Base-by-base conservation (phyloP, 2,888 invertebrate species). In the Pseudoips prasinana region DNA sequence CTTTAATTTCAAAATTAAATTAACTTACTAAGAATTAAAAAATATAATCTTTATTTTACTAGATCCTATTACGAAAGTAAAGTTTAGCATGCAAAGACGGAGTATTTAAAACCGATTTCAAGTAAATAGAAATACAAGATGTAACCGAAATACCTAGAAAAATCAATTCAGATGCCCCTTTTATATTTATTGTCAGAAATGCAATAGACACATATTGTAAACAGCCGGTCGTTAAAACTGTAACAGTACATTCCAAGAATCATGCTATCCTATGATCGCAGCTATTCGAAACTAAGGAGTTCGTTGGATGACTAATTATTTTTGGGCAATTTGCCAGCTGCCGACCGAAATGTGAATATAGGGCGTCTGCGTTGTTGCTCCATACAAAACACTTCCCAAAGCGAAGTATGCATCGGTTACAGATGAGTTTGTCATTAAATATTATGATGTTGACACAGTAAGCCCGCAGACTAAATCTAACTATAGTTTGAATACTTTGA, bases 231-330 rank as follows among this genome's bases (percentile, higher is more conserved):
- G 45, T 35, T 46, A 41, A 61, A 67, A 60, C 41, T 46, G 54
- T 54, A 53, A 53, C 63, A 27, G 7, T 31, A 56, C 30, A 34
- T 78, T 77, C 73, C 59, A 11, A 64, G 73, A 74, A 75, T 41
- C 50, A 39, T 63, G 58, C 55, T 68, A 68, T 69, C 63, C 66
- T 73, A 74, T 69, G 62, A 64, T 57, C 56, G 64, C 41, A 28
- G 2, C 14, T 14, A 14, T 14, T 3, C 5, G 14, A 14, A 14
- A 42, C 61, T 67, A 63, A 65, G 63, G 65, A 56, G 58, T 57
- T 52, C 34, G 53, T 55, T 67, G 60, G 76, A 73, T 82, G 82
- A 83, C 81, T 83, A 84, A 85, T 81, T 80, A 84, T 78, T 78
- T 82, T 77, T 68, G 71, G 85, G 85, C 82, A 69, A 22, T 43